Conservation (phyloP, 2,113 vertebrate species). For the Pedionomus torquatus region DNA sequence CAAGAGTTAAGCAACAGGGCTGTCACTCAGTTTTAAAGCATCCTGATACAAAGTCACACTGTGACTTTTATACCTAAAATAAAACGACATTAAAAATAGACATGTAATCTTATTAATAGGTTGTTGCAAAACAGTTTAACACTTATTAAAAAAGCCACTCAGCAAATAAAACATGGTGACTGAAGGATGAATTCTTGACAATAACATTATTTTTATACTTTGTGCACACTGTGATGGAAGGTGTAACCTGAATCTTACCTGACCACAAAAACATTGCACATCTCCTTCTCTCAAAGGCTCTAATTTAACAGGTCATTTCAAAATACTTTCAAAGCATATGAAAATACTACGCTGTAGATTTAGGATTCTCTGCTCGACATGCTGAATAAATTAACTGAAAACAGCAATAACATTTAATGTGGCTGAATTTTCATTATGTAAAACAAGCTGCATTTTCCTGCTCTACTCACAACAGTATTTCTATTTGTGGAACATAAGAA, state of each 20-base stretch:
- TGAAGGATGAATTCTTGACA: not conserved
- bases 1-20: not conserved
- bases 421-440: conserved; percentile 53
- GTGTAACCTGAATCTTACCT: not conserved
- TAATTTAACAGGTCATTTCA: conserved; percentile 19
- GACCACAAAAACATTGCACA: not conserved
- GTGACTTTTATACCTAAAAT: not conserved
- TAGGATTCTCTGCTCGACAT: not conserved
- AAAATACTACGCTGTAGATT: not conserved
- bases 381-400: conserved; percentile 22
- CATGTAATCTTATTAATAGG: not conserved
- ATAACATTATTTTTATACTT: not conserved
- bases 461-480: not conserved
- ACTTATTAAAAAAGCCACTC: not conserved
- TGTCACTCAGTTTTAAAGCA: not conserved
- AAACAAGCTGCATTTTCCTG: conserved; percentile 62
- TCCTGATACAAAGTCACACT: not conserved
- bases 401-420: conserved; percentile 28
- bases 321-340: not conserved
- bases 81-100: conserved; percentile 7
- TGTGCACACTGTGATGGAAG: not conserved
- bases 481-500: conserved; percentile 42
- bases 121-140: conserved; percentile 11
- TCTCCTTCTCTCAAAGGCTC: not conserved
- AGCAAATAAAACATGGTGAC: not conserved